Evolutionary conservation across 2,113 vertebrate genomes (phyloP), one percentile per base, ranked within the genome.

Genomic region (Trachemys scripta): DNA sequence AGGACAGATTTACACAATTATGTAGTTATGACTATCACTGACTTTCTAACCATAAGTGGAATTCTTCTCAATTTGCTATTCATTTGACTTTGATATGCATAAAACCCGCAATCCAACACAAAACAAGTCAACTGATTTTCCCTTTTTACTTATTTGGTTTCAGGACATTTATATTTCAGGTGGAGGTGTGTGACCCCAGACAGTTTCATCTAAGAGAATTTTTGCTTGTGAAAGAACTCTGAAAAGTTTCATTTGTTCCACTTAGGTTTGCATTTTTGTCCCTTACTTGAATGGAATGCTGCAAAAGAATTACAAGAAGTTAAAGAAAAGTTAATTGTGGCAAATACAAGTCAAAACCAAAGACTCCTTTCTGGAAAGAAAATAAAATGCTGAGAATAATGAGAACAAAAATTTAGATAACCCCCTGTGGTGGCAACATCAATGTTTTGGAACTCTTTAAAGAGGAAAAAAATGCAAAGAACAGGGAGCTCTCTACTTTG

Each of bases 101-200:
- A 96, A 98, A 96, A 98, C 78, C 10, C 82, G 84, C 97, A 97
- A 86, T 92, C 94, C 90, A 95, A 97, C 98, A 97, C 94, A 97
- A 98, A 98, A 97, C 94, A 98, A 97, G 96, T 92, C 97, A 97
- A 97, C 94, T 86, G 51, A 65, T 95, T 97, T 96, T 94, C 88
- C 20, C 90, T 97, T 97, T 98, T 96, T 98, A 97, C 88, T 93
- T 94, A 76, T 95, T 96, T 97, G 97, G 97, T 98, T 98, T 97
- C 97, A 97, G 98, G 97, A 97, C 97, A 98, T 98, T 97, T 98
- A 97, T 97, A 96, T 97, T 96, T 96, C 96, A 97, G 93, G 95
- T 97, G 75, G 90, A 91, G 85, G 59, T 95, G n/a, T 89, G 80
- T 80, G 95, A 98, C 96, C 80, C 78, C 69, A 96, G 96, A 96